A percentile compares a stretch with the other conserved stretches of the same genome.
Evolutionary conservation across 1,140 invertebrate genomes (phyloP).

Genomic region (Onthophagus taurus): DNA sequence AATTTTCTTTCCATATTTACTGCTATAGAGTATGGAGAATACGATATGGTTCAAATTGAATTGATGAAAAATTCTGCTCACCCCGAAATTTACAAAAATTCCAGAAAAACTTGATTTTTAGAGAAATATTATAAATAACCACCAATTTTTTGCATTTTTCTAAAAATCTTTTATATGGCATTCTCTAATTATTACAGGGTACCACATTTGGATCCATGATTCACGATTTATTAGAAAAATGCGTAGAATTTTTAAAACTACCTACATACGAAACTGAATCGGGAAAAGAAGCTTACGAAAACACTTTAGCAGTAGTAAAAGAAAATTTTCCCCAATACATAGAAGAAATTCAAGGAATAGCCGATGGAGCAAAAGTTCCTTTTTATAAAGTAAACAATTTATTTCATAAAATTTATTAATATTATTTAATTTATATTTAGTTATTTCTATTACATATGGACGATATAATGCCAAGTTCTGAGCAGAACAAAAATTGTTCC

Average conservation of each 20-base stretch:
- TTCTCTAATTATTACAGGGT: conserved; percentile 48
- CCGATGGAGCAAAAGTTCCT: conserved; percentile 71
- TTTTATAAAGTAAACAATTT: conserved; percentile 59
- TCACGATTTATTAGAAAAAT: conserved; percentile 54
- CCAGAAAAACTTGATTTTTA: too few relatives aligned
- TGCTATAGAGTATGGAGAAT: too few relatives aligned
- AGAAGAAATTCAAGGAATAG: conserved; percentile 70
- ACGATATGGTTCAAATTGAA: too few relatives aligned
- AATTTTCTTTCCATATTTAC: too few relatives aligned
- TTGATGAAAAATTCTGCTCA: neutral
- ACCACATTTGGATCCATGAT: conserved; percentile 66
- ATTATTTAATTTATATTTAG: conserved; percentile 41
- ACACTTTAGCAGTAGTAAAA: conserved; percentile 55
- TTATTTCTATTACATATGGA: conserved; percentile 76
- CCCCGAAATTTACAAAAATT: neutral
- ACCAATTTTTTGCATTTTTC: neutral
- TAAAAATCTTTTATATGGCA: neutral
- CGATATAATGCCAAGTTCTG: conserved; percentile 8
- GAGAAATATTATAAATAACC: neutral
- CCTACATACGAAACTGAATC: conserved; percentile 57
- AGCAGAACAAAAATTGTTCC: too few relatives aligned
- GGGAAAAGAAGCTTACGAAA: conserved; percentile 62
- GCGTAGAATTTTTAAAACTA: conserved; percentile 52
- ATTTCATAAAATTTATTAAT: neutral
- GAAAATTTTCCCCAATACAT: conserved; percentile 72